Evolutionary conservation across 2,113 vertebrate genomes (phyloP), one percentile per base, ranked within the genome.

Genomic region (Eudyptes chrysolophus): DNA sequence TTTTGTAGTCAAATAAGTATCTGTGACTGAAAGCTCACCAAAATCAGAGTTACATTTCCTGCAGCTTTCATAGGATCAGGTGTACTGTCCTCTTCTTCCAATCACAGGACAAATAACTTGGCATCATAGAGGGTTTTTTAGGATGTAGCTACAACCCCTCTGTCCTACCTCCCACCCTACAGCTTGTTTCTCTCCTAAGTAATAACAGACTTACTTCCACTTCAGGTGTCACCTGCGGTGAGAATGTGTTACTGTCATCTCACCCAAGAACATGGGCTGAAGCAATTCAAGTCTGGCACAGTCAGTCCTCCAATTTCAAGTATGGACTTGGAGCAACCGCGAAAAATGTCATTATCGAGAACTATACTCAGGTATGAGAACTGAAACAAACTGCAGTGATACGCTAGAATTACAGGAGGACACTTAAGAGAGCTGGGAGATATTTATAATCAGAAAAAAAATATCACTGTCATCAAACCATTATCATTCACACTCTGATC

Each of bases 341-440:
- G 0, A 81, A 61, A 83, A 58, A 81, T 9, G 12, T 27, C 79
- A 85, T 74, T 21, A 10, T 97, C 0, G 14, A 62, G 65, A 87
- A 21, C 48, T 97, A 96, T 29, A 96, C 88, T 42, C 97, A 96
- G 97, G 96, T 97, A 95, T 36, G 87, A 75, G 20, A 80, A 18
- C 2, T 40, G 51, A 49, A 89, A 66, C 14, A 57, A 76, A 30
- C 6, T 65, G 12, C n/a, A 46, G 1, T 9, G 12, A 40, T 72
- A 40, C 2, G 2, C 2, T 55, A 42, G 51, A 69, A 24, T 32
- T 75, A 65, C 7, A 38, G 29, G 15, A 78, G 3, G 10, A 30
- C 5, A 21, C 11, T 64, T 38, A 29, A 79, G 15, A 15, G 40
- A 87, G 8, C 27, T 64, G 18, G 27, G 29, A 91, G 14, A 30